These are phyloP conservation scores for Ptilodon capucinus DNA, from an alignment of 2,888 invertebrate species.

Conservation along the genomic window DNA sequence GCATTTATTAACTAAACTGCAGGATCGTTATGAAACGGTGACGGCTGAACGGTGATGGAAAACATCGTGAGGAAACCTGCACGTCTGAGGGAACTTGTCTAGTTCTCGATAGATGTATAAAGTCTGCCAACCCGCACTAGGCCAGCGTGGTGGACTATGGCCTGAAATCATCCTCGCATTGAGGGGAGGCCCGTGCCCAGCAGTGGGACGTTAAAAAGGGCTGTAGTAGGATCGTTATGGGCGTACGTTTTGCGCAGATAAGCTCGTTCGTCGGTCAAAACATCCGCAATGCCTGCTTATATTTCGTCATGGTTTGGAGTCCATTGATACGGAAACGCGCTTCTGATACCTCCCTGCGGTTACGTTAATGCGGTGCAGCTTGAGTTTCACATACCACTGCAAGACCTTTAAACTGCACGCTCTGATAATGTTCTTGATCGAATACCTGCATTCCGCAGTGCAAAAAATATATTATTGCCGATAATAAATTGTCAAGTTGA, in stretches of 20 bases:
- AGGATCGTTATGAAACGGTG: slow-evolving; percentile 31
- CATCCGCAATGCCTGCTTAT: slow-evolving; percentile 37
- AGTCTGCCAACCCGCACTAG: too few species aligned
- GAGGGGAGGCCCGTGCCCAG: too few species aligned
- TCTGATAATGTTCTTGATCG: slow-evolving; percentile 19
- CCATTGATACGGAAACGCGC: slow-evolving; percentile 59
- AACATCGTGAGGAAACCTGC: too few species aligned
- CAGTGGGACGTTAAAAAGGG: too few species aligned
- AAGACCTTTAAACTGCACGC: slow-evolving; percentile 26
- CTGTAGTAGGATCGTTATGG: slow-evolving; percentile 31
- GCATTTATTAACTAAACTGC: slow-evolving; percentile 30
- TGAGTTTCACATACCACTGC: slow-evolving; percentile 30
- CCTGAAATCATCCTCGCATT: too few species aligned
- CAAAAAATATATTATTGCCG: slow-evolving; percentile 12
- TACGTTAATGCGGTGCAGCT: slow-evolving; percentile 34
- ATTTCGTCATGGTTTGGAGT: slow-evolving; percentile 49
- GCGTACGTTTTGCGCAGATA: slow-evolving; percentile 29
- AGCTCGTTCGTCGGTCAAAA: slow-evolving; percentile 33
- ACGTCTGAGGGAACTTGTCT: too few species aligned
- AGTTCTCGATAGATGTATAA: too few species aligned
- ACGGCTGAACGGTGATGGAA: too few species aligned
- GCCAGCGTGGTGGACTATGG: too few species aligned
- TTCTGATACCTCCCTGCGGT: slow-evolving; percentile 42
- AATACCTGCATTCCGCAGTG: slow-evolving; percentile 7
- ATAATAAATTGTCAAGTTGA: slow-evolving; percentile 18